Conservation (phyloP, 2,113 vertebrate species). For the Hippocampus barbouri region DNA sequence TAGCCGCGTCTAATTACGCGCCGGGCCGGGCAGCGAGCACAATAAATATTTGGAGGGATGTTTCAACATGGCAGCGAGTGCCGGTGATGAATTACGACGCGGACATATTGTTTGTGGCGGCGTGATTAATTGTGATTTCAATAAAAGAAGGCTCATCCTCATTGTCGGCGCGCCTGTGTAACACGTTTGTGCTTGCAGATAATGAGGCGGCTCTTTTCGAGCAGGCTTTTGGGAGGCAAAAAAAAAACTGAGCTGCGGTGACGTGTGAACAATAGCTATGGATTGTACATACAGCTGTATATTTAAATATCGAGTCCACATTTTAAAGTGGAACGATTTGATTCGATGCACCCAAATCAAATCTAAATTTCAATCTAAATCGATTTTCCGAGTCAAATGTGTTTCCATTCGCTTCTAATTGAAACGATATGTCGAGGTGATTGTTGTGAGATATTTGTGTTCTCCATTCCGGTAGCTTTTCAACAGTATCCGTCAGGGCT, state of each 20-base stretch:
- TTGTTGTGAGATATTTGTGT: no score
- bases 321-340: no score
- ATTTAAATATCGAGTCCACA: no score
- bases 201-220: slow-evolving; percentile 23
- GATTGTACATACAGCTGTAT: background rate
- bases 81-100: slow-evolving; percentile 46
- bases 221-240: slow-evolving; percentile 11
- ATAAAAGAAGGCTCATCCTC: slow-evolving; percentile 42
- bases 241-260: slow-evolving; percentile 22
- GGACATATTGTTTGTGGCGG: slow-evolving; percentile 33
- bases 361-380: no score
- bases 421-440: no score
- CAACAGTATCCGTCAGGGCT: no score
- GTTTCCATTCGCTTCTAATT: no score
- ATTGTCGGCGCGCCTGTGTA: slow-evolving; percentile 23
- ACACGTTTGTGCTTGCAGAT: slow-evolving; percentile 38
- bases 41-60: slow-evolving; percentile 41
- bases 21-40: slow-evolving; percentile 24
- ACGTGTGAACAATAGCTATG: slow-evolving; percentile 27
- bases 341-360: no score
- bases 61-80: slow-evolving; percentile 20
- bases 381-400: no score
- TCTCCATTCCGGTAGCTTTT: no score
- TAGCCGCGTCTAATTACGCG: slow-evolving; percentile 38
- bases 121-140: slow-evolving; percentile 62